These are phyloP conservation scores for Brotogeris chrysoptera DNA, from an alignment of 2,797 vertebrate species.

Conservation along the genomic window DNA sequence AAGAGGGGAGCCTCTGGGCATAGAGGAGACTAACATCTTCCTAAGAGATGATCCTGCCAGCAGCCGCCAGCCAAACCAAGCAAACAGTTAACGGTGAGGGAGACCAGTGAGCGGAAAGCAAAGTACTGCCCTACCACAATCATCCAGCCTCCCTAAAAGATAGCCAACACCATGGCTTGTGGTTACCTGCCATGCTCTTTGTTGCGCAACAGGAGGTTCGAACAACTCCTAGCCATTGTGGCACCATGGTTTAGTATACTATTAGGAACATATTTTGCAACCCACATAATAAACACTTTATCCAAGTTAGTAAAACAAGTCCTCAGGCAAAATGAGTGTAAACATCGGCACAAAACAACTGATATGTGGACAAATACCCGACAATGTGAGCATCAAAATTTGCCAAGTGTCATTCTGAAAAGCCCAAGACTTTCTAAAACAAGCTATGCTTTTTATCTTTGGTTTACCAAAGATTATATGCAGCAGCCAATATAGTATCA, in stretches of 20 bases:
- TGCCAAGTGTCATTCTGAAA: slow-evolving; percentile 48
- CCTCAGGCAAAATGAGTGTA: slow-evolving; percentile 28
- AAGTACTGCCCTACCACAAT: neutral
- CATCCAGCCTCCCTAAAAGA: neutral
- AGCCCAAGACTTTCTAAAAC: slow-evolving; percentile 55
- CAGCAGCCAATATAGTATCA: slow-evolving; percentile 32
- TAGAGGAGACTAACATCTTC: neutral
- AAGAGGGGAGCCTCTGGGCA: neutral
- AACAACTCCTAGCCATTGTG: slow-evolving; percentile 62
- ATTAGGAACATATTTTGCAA: slow-evolving; percentile 72
- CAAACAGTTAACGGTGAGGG: neutral
- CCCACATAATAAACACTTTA: slow-evolving; percentile 66
- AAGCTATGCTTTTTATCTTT: slow-evolving; percentile 25
- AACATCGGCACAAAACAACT: slow-evolving; percentile 53
- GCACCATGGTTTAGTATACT: slow-evolving; percentile 49
- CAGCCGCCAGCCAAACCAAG: slow-evolving; percentile 44
- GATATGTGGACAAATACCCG: slow-evolving; percentile 50
- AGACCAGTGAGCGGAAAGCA: neutral
- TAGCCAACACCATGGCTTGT: slow-evolving; percentile 55
- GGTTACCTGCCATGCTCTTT: slow-evolving; percentile 60
- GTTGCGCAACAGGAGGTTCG: slow-evolving; percentile 41
- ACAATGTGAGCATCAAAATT: slow-evolving; percentile 12
- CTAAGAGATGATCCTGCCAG: neutral
- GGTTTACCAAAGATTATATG: slow-evolving; percentile 45
- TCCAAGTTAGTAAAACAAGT: slow-evolving; percentile 61